Conservation (phyloP, 2,888 invertebrate genomes). For the Limnephilus auricula region DNA sequence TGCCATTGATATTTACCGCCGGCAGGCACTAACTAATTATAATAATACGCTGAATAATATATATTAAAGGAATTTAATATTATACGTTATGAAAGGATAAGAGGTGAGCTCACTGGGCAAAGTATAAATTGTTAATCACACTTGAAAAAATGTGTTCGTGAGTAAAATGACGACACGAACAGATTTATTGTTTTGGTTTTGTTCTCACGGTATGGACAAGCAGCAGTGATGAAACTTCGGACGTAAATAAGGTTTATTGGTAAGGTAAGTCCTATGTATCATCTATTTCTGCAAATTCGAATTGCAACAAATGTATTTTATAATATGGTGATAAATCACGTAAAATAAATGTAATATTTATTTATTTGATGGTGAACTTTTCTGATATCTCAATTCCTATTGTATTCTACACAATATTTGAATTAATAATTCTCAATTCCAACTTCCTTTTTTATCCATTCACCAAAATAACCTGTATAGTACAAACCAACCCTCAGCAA, state of each 20-base stretch:
- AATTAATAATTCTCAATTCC: too few relatives aligned
- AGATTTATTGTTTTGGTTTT: slow-evolving; percentile 2
- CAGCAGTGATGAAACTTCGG: not conserved
- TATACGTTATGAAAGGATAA: not conserved
- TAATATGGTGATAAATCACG: not conserved
- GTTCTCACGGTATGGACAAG: not conserved
- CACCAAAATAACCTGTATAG: too few relatives aligned
- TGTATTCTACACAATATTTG: not conserved
- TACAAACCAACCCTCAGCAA: too few relatives aligned
- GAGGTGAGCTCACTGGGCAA: not conserved
- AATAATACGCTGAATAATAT: not conserved
- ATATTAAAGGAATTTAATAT: not conserved
- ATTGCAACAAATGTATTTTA: not conserved
- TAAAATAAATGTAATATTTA: not conserved
- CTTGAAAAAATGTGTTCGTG: not conserved
- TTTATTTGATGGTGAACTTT: not conserved
- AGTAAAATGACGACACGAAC: not conserved
- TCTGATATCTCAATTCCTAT: not conserved
- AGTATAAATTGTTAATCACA: not conserved
- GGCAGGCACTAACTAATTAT: not conserved
- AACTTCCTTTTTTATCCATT: too few relatives aligned
- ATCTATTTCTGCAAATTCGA: not conserved
- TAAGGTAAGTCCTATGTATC: not conserved
- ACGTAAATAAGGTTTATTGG: not conserved
- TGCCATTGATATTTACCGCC: slow-evolving; percentile 15